Evolutionary conservation across 2,888 invertebrate genomes (phyloP).

Genomic region (Sceliomorpha sp.): DNA sequence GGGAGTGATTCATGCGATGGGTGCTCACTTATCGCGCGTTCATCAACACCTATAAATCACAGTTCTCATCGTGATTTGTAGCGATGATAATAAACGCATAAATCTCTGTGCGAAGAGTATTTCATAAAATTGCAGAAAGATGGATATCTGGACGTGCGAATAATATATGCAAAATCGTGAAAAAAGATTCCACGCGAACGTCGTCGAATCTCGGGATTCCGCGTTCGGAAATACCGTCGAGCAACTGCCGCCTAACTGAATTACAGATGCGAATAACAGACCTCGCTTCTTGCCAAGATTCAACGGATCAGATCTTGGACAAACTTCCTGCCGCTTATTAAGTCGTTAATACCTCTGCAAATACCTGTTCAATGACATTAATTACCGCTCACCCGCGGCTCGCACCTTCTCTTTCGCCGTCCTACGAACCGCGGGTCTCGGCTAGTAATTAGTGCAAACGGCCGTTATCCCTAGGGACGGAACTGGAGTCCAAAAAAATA

Average conservation of each 20-base stretch:
- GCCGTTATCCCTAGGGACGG: no score
- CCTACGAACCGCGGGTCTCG: no score
- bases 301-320: slow-evolving; percentile 72
- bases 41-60: no score
- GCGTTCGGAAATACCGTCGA: slow-evolving; percentile 64
- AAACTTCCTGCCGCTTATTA: slow-evolving; percentile 71
- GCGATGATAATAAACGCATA: no score
- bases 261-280: slow-evolving; percentile 79
- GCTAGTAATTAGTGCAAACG: no score
- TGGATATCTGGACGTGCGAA: no score
- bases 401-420: not conserved
- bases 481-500: no score
- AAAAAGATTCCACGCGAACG: no score
- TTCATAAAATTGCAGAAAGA: no score
- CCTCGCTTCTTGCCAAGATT: slow-evolving; percentile 75
- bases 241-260: slow-evolving; percentile 66
- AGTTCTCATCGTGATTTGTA: no score
- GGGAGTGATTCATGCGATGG: not conserved
- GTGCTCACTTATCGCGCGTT: no score
- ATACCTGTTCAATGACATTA: slow-evolving; percentile 59
- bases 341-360: slow-evolving; percentile 72
- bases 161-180: not conserved
- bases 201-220: slow-evolving; percentile 63
- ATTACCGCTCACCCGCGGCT: slow-evolving; percentile 34
- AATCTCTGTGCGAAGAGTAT: no score